Evolutionary conservation across 2,113 vertebrate species (phyloP).

Genomic region (Ellobius talpinus): DNA sequence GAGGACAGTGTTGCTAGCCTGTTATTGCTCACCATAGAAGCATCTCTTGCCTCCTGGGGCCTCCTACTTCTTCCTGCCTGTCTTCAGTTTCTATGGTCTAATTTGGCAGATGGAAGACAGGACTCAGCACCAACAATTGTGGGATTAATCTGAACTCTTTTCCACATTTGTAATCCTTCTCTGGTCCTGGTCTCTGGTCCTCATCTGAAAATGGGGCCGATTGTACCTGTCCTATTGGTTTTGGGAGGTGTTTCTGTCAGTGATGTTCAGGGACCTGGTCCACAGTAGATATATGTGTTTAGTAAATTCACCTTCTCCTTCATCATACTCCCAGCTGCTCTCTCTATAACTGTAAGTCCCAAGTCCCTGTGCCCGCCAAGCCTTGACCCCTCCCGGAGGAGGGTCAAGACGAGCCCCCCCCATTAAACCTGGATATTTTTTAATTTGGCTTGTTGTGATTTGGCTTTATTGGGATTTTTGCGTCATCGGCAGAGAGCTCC

Average conservation of each 20-base stretch:
- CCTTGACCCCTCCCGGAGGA: too few relatives aligned
- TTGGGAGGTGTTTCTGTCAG: neutral
- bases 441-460: too few relatives aligned
- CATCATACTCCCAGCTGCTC: neutral
- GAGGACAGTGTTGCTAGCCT: neutral
- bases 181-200: neutral
- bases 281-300: neutral
- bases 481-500: too few relatives aligned
- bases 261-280: neutral
- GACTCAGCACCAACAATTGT: neutral
- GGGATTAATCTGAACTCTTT: neutral
- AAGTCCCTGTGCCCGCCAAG: too few relatives aligned
- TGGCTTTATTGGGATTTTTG: too few relatives aligned
- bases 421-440: too few relatives aligned
- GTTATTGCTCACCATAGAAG: neutral
- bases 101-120: neutral
- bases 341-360: too few relatives aligned
- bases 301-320: neutral
- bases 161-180: neutral
- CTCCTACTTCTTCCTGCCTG: neutral
- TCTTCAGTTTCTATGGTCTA: fast-evolving
- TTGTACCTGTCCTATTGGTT: neutral
- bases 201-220: neutral
- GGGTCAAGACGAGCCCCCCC: too few relatives aligned
- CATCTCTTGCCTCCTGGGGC: neutral